These are phyloP conservation scores for Protomyctophum bolini DNA, from an alignment of 2,113 vertebrate species.

Conservation along the genomic window DNA sequence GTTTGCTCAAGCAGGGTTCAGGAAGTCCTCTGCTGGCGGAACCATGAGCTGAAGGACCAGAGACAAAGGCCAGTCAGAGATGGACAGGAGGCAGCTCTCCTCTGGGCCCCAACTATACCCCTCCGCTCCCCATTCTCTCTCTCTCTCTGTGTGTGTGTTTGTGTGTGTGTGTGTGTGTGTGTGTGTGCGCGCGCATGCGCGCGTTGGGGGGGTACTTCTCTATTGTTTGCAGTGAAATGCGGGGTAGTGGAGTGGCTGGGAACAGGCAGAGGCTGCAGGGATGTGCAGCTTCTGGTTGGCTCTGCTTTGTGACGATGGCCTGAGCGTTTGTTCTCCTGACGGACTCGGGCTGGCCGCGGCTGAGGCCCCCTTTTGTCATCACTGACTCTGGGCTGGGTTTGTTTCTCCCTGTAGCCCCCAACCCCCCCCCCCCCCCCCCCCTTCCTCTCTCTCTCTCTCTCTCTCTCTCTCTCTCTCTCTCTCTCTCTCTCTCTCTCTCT, in stretches of 20 bases:
- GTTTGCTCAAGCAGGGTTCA: conserved; percentile 61
- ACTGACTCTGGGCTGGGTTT: conserved; percentile 65
- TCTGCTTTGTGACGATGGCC: conserved; percentile 68
- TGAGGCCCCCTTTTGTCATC: conserved; percentile 73
- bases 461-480: neutral
- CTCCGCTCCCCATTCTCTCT: conserved; percentile 33
- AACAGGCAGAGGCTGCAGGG: conserved; percentile 66
- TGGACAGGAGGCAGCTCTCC: conserved; percentile 59
- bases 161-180: conserved; percentile 37
- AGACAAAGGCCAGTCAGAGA: conserved; percentile 69
- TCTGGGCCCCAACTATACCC: conserved; percentile 61
- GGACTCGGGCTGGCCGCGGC: conserved; percentile 49
- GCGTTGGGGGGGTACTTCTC: conserved; percentile 49
- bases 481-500: conserved; percentile 39
- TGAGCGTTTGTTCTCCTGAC: conserved; percentile 59
- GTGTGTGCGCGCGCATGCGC: conserved; percentile 14
- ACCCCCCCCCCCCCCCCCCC: conserved; percentile 18
- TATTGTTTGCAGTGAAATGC: conserved; percentile 62
- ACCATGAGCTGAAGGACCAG: conserved; percentile 48
- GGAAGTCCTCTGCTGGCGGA: conserved; percentile 53
- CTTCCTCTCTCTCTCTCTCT: too few species aligned
- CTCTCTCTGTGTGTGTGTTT: conserved; percentile 24
- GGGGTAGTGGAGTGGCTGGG: conserved; percentile 70
- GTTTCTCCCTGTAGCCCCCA: conserved; percentile 47
- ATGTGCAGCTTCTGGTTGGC: conserved; percentile 63